Evolutionary conservation across 2,888 invertebrate genomes (phyloP).

Genomic region (Cheilosia soror): DNA sequence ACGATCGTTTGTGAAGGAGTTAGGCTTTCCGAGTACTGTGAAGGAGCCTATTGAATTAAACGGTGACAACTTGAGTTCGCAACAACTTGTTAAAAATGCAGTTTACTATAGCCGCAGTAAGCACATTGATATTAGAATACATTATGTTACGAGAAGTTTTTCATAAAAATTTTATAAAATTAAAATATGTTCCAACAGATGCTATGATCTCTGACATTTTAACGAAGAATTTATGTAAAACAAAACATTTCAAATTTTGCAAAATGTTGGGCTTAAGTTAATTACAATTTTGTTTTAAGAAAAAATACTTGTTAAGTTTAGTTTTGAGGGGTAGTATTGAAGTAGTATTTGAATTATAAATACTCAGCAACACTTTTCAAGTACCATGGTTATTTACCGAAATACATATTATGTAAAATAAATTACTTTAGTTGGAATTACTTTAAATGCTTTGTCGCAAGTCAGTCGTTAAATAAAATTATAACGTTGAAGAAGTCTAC

Average conservation of each 20-base stretch:
- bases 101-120: conserved; percentile 24
- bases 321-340: not conserved
- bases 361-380: no score
- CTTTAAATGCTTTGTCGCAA: no score
- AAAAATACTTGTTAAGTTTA: no score
- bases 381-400: no score
- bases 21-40: conserved; percentile 25
- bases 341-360: no score
- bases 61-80: no score
- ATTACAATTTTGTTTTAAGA: no score
- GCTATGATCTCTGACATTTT: conserved; percentile 23
- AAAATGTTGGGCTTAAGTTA: conserved; percentile 7
- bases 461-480: no score
- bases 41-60: conserved; percentile 7
- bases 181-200: conserved; percentile 27
- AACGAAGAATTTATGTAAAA: conserved; percentile 35
- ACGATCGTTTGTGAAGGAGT: conserved; percentile 25
- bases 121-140: conserved; percentile 25
- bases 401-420: no score
- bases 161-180: not conserved
- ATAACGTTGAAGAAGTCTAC: no score
- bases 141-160: conserved; percentile 27
- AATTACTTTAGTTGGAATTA: no score
- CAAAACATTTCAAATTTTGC: conserved; percentile 20
- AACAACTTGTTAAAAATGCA: conserved; percentile 24